Evolutionary conservation across 2,113 vertebrate genomes (phyloP).

Genomic region (Coregonus clupeaformis): DNA sequence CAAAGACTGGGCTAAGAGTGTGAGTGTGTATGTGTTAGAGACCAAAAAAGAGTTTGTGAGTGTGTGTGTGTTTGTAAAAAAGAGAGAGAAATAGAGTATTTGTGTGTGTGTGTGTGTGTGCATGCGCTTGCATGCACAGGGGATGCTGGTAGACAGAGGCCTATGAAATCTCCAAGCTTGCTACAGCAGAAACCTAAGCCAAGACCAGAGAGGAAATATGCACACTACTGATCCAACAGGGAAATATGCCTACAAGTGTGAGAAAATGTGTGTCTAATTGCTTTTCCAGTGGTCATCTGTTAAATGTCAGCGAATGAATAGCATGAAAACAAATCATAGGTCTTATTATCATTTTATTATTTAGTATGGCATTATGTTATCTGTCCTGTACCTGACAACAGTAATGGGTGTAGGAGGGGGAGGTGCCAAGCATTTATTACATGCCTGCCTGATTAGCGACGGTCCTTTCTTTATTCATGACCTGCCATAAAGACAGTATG

Average conservation of each 20-base stretch:
- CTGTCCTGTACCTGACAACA: background rate
- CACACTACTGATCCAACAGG: background rate
- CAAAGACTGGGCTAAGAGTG: slow-evolving; percentile 44
- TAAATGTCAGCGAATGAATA: slow-evolving; percentile 4
- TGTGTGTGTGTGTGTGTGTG: background rate
- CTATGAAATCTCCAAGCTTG: background rate
- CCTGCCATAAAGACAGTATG: background rate
- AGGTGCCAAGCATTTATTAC: background rate
- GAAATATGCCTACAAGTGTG: slow-evolving; percentile 6
- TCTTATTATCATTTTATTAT: slow-evolving; percentile 10
- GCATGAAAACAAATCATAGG: slow-evolving; percentile 10
- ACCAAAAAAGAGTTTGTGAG: background rate
- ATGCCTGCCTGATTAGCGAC: background rate
- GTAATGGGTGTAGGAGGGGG: background rate
- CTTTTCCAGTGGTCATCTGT: slow-evolving; percentile 23
- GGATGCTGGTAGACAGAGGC: background rate
- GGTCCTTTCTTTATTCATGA: background rate
- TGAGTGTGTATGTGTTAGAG: slow-evolving; percentile 30
- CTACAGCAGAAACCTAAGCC: background rate
- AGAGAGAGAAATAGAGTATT: background rate
- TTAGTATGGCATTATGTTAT: slow-evolving; percentile 12
- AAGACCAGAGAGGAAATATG: background rate
- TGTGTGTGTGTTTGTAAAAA: background rate
- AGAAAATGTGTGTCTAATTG: slow-evolving; percentile 13
- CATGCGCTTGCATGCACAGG: background rate